phyloP scores from a whole-genome alignment of 2,888 invertebrate genomes.

The Chrysolina haemoptera region DNA sequence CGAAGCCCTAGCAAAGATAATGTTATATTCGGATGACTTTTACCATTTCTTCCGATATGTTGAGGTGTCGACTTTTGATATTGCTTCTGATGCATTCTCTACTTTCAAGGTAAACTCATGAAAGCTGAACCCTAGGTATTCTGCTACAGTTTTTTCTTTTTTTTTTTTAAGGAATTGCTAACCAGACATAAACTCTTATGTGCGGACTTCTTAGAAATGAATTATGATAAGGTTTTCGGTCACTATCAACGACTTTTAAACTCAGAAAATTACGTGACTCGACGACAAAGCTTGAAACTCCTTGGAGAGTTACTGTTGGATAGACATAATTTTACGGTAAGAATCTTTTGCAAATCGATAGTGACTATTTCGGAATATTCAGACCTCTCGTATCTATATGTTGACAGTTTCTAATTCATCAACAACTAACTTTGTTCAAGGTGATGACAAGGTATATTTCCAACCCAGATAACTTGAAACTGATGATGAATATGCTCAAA shows the following conservation, averaged over 20 bases:
- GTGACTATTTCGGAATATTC: neutral
- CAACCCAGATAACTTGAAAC: constrained; percentile 98
- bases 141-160: constrained; percentile 56
- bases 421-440: constrained; percentile 66
- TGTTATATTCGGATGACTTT: constrained; percentile 98
- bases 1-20: constrained; percentile 98
- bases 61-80: constrained; percentile 99
- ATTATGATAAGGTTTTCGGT: constrained; percentile 98
- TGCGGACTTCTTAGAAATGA: constrained; percentile 98
- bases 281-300: constrained; percentile 97
- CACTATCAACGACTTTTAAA: constrained; percentile 97
- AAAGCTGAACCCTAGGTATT: constrained; percentile 11
- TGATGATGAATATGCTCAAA: constrained; percentile 99
- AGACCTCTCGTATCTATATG: no score
- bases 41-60: constrained; percentile 99
- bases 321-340: constrained; percentile 98
- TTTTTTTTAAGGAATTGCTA: constrained; percentile 84
- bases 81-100: constrained; percentile 99
- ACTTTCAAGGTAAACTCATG: constrained; percentile 91
- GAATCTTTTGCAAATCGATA: constrained; percentile 55
- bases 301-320: constrained; percentile 97
- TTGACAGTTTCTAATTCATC: neutral
- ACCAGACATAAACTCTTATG: constrained; percentile 96
- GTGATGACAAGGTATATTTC: constrained; percentile 99
- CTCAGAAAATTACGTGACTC: constrained; percentile 99